Evolutionary conservation across 2,113 vertebrate species (phyloP).

Genomic region (Carettochelys insculpta): DNA sequence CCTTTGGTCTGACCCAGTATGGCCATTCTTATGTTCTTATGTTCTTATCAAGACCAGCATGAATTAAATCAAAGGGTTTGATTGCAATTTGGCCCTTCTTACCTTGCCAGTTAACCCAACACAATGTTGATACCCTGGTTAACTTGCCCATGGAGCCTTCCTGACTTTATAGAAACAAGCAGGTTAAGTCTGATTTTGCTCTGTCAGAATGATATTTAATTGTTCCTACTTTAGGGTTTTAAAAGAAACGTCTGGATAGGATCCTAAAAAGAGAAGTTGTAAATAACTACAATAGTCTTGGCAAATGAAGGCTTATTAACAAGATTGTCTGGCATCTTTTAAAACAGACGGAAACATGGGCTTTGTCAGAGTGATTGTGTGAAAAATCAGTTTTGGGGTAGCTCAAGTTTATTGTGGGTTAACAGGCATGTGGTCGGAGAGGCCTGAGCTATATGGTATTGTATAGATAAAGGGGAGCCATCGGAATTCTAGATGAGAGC

Average conservation of each 20-base stretch:
- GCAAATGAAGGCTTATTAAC: fast-evolving
- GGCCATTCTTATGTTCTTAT: too few species aligned
- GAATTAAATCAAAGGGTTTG: neutral
- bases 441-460: neutral
- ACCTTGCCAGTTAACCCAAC: neutral
- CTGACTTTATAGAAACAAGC: fast-evolving
- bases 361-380: neutral
- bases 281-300: neutral
- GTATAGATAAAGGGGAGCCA: neutral
- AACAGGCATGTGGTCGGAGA: neutral
- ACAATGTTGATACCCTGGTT: neutral
- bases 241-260: fast-evolving
- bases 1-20: too few species aligned
- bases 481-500: fast-evolving
- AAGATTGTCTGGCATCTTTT: neutral
- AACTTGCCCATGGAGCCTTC: neutral
- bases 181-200: neutral
- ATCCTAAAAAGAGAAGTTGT: fast-evolving
- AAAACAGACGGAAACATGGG: neutral
- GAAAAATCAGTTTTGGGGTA: neutral
- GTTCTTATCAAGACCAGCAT: too few species aligned
- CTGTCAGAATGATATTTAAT: fast-evolving
- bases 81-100: fast-evolving
- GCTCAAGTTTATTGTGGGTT: neutral
- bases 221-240: fast-evolving